Conservation (phyloP, 2,113 vertebrate genomes). For the Ondatra zibethicus region DNA sequence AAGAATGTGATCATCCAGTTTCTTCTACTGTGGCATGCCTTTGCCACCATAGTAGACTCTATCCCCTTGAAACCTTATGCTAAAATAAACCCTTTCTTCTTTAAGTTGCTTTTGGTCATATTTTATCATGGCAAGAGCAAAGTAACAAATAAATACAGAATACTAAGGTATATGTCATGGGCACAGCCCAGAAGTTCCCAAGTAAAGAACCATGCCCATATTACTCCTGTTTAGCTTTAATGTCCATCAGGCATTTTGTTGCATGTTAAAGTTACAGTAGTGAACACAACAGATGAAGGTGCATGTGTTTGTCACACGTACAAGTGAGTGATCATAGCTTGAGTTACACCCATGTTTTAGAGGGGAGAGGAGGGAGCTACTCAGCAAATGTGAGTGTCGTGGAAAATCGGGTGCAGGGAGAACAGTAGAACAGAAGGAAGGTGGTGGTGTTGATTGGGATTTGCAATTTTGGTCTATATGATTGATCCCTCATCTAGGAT, state of each 20-base stretch:
- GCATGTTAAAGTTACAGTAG: not conserved
- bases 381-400: rapidly evolving
- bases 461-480: not conserved
- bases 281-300: not conserved
- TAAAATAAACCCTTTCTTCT: not conserved
- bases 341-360: rapidly evolving
- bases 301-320: not conserved
- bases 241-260: not conserved
- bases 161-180: rapidly evolving
- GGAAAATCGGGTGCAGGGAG: rapidly evolving
- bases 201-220: not conserved
- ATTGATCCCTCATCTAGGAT: not conserved
- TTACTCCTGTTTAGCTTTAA: not conserved
- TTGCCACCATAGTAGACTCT: no score
- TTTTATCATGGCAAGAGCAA: not conserved
- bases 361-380: not conserved
- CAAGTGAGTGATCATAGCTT: not conserved
- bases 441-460: not conserved
- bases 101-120: no score
- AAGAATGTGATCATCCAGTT: not conserved
- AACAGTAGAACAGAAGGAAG: not conserved
- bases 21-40: not conserved
- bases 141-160: not conserved
- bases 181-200: not conserved
- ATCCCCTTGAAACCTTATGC: not conserved